Evolutionary conservation across 2,888 invertebrate species (phyloP).

Genomic region (Aphidoletes aphidimyza): DNA sequence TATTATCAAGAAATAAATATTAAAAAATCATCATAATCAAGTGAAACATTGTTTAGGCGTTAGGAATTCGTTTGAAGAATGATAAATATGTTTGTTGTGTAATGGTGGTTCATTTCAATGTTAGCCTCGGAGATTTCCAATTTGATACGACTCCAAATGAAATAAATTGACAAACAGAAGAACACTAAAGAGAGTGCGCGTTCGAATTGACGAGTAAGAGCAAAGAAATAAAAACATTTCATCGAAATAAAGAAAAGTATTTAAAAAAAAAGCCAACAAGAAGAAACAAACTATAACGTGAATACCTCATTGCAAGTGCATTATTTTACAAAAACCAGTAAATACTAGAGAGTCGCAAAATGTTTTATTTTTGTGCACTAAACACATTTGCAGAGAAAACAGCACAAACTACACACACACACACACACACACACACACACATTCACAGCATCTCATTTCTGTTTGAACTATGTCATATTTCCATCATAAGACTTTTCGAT

Average conservation of each 20-base stretch:
- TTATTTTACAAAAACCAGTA: slow-evolving; percentile 39
- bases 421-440: slow-evolving; percentile 55
- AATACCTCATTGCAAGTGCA: slow-evolving; percentile 61
- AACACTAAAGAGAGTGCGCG: too few relatives aligned
- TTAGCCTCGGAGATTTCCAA: neutral
- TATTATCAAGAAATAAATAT: too few relatives aligned
- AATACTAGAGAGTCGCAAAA: neutral
- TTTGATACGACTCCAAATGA: neutral
- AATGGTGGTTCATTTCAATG: slow-evolving; percentile 40
- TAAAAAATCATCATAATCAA: slow-evolving; percentile 30
- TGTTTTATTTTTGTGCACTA: neutral
- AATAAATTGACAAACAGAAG: too few relatives aligned
- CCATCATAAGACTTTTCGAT: slow-evolving; percentile 33
- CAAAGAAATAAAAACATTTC: neutral
- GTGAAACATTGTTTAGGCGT: slow-evolving; percentile 3
- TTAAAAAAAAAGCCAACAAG: slow-evolving; percentile 12
- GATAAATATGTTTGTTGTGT: slow-evolving; percentile 10
- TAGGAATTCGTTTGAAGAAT: neutral
- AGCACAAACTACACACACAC: slow-evolving; percentile 54
- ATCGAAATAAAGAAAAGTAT: slow-evolving; percentile 55
- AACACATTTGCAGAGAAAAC: neutral
- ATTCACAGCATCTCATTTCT: slow-evolving; percentile 34
- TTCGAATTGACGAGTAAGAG: neutral
- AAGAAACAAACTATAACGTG: slow-evolving; percentile 57
- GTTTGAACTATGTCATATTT: slow-evolving; percentile 41